Evolutionary conservation across 2,113 vertebrate species (phyloP).

Genomic region (Xyrauchen texanus): DNA sequence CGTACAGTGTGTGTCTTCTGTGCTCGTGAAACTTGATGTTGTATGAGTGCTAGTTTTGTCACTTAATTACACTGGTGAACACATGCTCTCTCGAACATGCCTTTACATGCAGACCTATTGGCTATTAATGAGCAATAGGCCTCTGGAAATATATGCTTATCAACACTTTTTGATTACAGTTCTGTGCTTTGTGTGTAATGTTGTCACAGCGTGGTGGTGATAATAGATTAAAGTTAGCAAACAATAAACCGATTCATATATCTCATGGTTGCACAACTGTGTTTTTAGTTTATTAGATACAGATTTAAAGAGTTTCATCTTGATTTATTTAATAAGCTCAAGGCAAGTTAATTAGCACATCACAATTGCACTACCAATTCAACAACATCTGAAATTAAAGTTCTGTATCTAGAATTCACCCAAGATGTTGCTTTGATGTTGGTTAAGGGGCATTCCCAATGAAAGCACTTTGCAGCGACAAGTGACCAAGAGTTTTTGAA

Average conservation of each 20-base stretch:
- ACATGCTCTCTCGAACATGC: background rate
- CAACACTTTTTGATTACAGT: slow-evolving; percentile 10
- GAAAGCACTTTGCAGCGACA: too few species aligned
- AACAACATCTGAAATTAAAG: too few species aligned
- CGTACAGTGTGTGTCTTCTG: background rate
- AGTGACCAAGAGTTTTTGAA: too few species aligned
- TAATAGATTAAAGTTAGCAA: background rate
- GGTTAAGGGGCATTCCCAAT: too few species aligned
- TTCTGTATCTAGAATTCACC: too few species aligned
- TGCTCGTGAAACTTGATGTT: background rate
- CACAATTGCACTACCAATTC: too few species aligned
- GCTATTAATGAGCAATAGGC: slow-evolving; percentile 27
- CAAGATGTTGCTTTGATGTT: too few species aligned
- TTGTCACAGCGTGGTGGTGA: slow-evolving; percentile 23
- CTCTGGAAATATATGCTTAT: slow-evolving; percentile 13
- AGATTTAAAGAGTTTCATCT: too few species aligned
- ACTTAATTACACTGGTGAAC: background rate
- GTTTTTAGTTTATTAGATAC: background rate
- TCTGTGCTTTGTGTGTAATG: background rate
- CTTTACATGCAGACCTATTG: slow-evolving; percentile 9
- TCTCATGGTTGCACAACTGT: background rate
- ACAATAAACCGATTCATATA: background rate
- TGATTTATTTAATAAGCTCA: too few species aligned
- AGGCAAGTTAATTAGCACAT: too few species aligned
- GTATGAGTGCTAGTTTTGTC: background rate